A percentile compares a stretch with the other conserved stretches of the same genome.
Conservation (phyloP, 2,113 vertebrate species). For the Chelonoidis abingdonii region DNA sequence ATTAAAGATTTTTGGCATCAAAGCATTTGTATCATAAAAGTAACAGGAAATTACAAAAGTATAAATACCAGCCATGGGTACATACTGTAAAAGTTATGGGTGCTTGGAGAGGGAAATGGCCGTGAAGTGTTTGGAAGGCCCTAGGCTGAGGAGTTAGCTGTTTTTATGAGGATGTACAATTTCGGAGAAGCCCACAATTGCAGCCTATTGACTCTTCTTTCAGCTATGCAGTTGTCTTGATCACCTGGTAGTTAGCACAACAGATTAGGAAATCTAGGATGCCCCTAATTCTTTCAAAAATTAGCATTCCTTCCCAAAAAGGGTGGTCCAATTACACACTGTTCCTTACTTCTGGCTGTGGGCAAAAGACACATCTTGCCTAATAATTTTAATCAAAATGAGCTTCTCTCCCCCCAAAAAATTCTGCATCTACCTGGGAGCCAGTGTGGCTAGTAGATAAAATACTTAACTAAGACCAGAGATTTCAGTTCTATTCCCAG, state of each 20-base stretch:
- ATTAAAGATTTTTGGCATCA: conserved; percentile 25
- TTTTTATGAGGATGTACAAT: not conserved
- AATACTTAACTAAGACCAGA: not conserved
- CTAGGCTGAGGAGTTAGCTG: not conserved
- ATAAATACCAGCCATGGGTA: not conserved
- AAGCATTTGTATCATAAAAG: not conserved
- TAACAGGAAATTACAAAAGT: conserved; percentile 2
- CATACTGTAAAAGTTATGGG: not conserved
- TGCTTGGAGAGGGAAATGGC: not conserved
- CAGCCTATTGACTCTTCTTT: not conserved
- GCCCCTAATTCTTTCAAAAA: not conserved
- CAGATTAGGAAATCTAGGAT: not conserved
- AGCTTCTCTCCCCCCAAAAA: not conserved
- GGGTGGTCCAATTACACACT: not conserved
- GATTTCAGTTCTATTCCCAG: not conserved
- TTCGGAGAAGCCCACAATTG: not conserved
- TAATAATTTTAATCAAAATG: not conserved
- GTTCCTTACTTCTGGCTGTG: not conserved
- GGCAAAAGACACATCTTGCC: not conserved
- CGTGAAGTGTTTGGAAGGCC: not conserved
- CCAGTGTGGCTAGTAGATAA: not conserved
- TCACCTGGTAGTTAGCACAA: rapidly evolving
- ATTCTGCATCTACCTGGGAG: not conserved
- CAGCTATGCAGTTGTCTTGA: rapidly evolving
- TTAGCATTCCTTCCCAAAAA: not conserved